Evolutionary conservation across 2,888 invertebrate species (phyloP).

Genomic region (Leucania comma): DNA sequence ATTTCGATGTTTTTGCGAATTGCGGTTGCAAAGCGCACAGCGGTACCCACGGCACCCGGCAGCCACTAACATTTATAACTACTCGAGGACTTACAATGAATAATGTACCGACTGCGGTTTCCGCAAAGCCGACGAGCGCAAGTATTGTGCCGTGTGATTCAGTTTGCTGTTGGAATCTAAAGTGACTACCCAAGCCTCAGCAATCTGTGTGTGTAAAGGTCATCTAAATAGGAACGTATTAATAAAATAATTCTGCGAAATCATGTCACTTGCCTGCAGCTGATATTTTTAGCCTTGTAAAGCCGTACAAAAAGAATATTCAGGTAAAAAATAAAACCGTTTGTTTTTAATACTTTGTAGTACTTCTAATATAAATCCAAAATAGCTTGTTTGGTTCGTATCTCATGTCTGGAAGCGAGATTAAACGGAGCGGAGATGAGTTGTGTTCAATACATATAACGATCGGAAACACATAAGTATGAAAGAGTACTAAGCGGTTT

Average conservation of each 20-base stretch:
- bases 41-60: conserved; percentile 9
- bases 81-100: conserved; percentile 38
- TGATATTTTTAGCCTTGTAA: too few species aligned
- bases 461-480: conserved; percentile 42
- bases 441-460: conserved; percentile 34
- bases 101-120: conserved; percentile 38
- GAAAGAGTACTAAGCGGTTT: conserved; percentile 17
- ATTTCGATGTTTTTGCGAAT: conserved; percentile 43
- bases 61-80: conserved; percentile 51
- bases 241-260: background rate
- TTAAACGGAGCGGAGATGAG: conserved; percentile 47
- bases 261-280: background rate
- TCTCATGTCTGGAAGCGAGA: conserved; percentile 23
- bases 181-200: background rate
- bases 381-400: conserved; percentile 11
- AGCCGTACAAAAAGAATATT: background rate
- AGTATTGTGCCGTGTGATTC: conserved; percentile 20
- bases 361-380: conserved; percentile 4
- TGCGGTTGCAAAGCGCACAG: conserved; percentile 23
- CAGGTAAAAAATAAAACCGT: background rate
- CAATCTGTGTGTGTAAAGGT: background rate
- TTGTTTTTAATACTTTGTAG: background rate
- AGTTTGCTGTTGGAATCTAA: conserved; percentile 20
- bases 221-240: background rate
- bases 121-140: conserved; percentile 14